phyloP scores from a whole-genome alignment of 2,888 invertebrate species.

The Eupithecia subumbrata region DNA sequence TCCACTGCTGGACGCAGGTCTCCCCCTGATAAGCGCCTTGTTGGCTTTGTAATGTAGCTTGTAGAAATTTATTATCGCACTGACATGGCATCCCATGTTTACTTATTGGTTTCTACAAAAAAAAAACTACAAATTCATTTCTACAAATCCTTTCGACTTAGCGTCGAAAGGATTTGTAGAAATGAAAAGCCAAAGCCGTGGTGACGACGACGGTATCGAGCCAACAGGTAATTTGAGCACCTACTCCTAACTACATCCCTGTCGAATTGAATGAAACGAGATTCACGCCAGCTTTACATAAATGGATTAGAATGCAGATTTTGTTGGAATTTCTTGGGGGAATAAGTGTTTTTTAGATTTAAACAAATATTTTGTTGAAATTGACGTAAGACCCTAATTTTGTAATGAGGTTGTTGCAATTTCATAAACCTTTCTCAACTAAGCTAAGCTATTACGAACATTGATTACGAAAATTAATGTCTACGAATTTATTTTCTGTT shows the following conservation, averaged over 20 bases:
- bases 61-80: not conserved
- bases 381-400: slow-evolving; percentile 19
- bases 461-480: too few relatives aligned
- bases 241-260: slow-evolving; percentile 14
- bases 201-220: not conserved
- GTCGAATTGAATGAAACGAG: slow-evolving; percentile 56
- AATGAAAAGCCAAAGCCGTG: not conserved
- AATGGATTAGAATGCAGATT: slow-evolving; percentile 58
- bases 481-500: too few relatives aligned
- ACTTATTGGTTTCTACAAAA: not conserved
- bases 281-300: slow-evolving; percentile 51
- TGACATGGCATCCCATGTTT: not conserved
- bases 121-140: not conserved
- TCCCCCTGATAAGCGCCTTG: too few relatives aligned
- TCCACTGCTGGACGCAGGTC: too few relatives aligned
- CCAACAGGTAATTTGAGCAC: not conserved
- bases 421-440: not conserved
- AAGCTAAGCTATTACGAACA: too few relatives aligned
- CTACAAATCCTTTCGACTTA: not conserved
- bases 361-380: slow-evolving; percentile 37
- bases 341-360: slow-evolving; percentile 43
- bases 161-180: too few relatives aligned
- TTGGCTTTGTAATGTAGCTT: too few relatives aligned
- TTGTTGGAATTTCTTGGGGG: slow-evolving; percentile 40
- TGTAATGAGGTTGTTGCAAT: slow-evolving; percentile 17